phyloP scores from a whole-genome alignment of 2,888 invertebrate species.

The Sphinx pinastri region DNA sequence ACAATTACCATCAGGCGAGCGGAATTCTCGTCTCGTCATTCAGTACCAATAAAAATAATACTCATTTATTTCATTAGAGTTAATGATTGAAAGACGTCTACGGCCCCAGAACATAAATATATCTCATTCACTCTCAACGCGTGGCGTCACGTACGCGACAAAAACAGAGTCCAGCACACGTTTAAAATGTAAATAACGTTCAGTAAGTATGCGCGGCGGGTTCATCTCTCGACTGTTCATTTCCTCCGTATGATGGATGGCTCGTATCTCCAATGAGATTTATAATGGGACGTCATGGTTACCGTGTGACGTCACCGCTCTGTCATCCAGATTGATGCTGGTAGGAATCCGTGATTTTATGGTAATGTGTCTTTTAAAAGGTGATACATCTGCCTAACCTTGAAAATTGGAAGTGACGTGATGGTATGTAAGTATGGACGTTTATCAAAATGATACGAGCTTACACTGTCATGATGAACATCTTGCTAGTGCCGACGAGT shows the following conservation, averaged over 20 bases:
- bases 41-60: too few species aligned
- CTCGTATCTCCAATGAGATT: slow-evolving; percentile 80
- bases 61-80: too few species aligned
- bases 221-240: slow-evolving; percentile 65
- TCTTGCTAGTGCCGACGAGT: too few species aligned
- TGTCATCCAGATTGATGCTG: slow-evolving; percentile 21
- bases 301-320: slow-evolving; percentile 48
- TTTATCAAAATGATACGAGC: background rate
- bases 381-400: too few species aligned
- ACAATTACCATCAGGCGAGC: too few species aligned
- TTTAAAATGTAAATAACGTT: slow-evolving; percentile 20
- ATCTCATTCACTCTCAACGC: too few species aligned
- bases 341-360: slow-evolving; percentile 6
- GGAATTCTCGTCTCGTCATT: too few species aligned
- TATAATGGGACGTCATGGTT: slow-evolving; percentile 79
- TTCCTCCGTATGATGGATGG: slow-evolving; percentile 80
- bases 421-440: background rate
- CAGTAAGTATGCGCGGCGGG: slow-evolving; percentile 21
- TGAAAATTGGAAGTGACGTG: too few species aligned
- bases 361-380: background rate
- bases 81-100: background rate
- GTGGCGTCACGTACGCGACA: background rate
- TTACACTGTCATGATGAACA: too few species aligned
- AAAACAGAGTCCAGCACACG: slow-evolving; percentile 18
- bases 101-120: too few species aligned